phyloP scores from a whole-genome alignment of 2,797 vertebrate species.

The Capromys pilorides region DNA sequence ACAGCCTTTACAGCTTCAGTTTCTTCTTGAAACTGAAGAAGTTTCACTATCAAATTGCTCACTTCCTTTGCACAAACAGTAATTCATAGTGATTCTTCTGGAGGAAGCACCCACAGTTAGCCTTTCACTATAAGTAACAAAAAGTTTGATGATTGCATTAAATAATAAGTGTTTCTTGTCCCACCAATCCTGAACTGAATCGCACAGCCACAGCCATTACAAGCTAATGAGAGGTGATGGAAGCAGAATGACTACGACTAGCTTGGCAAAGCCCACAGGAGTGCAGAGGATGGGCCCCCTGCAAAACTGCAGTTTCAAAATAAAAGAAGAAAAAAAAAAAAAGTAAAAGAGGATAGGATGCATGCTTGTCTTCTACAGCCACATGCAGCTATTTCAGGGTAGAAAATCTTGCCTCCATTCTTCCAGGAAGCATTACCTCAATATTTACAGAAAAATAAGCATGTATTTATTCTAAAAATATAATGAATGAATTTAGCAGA shows the following conservation, averaged over 20 bases:
- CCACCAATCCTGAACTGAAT: not conserved
- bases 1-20: constrained; percentile 15
- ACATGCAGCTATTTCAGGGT: not conserved
- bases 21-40: constrained; percentile 33
- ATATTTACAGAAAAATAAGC: not conserved
- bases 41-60: too few relatives aligned
- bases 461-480: not conserved
- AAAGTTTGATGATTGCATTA: not conserved
- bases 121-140: constrained; percentile 24
- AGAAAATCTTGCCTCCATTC: constrained; percentile 12
- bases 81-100: not conserved
- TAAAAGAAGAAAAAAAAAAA: not conserved
- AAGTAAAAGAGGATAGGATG: not conserved
- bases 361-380: not conserved
- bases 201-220: not conserved
- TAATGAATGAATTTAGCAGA: not conserved
- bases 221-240: not conserved
- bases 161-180: constrained; percentile 5
- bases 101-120: not conserved
- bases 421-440: not conserved
- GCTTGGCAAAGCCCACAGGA: not conserved
- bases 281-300: not conserved
- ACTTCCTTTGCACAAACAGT: too few relatives aligned
- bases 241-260: not conserved
- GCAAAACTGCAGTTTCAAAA: not conserved